These are phyloP conservation scores for Lethocerus indicus DNA, from an alignment of 1,140 invertebrate genomes.

Conservation along the genomic window DNA sequence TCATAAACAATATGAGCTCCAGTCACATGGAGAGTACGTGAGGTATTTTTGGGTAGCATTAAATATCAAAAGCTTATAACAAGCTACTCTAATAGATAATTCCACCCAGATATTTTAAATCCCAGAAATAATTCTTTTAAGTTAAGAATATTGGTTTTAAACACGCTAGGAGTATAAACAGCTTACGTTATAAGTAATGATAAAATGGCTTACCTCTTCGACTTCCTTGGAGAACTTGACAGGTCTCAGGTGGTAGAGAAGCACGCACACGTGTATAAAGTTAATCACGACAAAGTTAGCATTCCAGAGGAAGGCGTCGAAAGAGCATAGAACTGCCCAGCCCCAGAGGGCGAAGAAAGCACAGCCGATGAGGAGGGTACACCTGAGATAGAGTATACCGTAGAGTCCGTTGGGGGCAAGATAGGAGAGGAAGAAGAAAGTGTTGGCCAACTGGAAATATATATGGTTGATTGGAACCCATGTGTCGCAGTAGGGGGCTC, in stretches of 20 bases:
- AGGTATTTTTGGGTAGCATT: too few species aligned
- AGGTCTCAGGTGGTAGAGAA: conserved; percentile 65
- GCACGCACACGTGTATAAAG: conserved; percentile 58
- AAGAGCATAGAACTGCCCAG: conserved; percentile 65
- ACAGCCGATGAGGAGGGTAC: conserved; percentile 60
- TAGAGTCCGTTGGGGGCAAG: conserved; percentile 41
- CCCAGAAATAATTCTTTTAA: too few species aligned
- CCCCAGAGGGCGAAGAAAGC: conserved; percentile 64
- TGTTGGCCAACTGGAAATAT: conserved; percentile 69
- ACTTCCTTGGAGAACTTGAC: conserved; percentile 70
- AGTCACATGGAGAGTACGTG: too few species aligned
- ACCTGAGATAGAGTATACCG: too few species aligned
- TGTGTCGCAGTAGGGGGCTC: conserved; percentile 20
- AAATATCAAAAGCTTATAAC: too few species aligned
- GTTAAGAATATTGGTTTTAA: too few species aligned
- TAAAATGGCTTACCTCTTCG: conserved; percentile 65
- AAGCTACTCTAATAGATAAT: too few species aligned
- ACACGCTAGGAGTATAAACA: too few species aligned
- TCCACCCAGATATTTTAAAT: too few species aligned
- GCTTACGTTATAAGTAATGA: too few species aligned
- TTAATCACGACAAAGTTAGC: conserved; percentile 66
- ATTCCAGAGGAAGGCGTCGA: conserved; percentile 77
- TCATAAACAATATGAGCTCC: too few species aligned
- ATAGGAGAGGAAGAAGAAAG: conserved; percentile 63
- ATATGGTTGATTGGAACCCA: conserved; percentile 43